Percentiles rank a stretch among this genome's conserved stretches.
phyloP scores from a whole-genome alignment of 2,113 vertebrate species.

The Miniopterus natalensis region DNA sequence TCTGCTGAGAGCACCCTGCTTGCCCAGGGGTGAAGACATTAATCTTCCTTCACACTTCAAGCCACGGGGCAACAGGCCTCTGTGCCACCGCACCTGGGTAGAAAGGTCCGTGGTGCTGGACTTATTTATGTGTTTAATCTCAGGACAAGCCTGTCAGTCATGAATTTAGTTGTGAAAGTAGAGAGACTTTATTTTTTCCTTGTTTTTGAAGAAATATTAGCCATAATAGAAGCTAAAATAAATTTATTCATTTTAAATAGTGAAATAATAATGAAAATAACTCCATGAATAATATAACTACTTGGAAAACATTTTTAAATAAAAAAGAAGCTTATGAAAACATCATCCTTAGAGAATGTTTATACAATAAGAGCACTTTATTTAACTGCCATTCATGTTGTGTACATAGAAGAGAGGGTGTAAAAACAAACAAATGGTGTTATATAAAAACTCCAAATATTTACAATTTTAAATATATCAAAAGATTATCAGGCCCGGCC shows the following conservation, averaged over 20 bases:
- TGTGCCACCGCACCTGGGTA: not conserved
- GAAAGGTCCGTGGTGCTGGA: not conserved
- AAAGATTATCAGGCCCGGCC: slow-evolving; percentile 28
- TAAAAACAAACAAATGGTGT: slow-evolving; percentile 72
- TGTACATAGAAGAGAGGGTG: slow-evolving; percentile 57
- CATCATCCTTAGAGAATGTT: slow-evolving; percentile 63
- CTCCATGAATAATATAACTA: slow-evolving; percentile 46
- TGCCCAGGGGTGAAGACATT: not conserved
- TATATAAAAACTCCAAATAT: slow-evolving; percentile 71
- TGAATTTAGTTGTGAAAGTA: slow-evolving; percentile 38
- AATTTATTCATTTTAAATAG: slow-evolving; percentile 48
- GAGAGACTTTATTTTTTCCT: not conserved
- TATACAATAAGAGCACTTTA: slow-evolving; percentile 62
- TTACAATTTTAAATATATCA: slow-evolving; percentile 70
- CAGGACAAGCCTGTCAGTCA: not conserved
- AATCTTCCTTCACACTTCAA: not conserved
- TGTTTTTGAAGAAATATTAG: slow-evolving; percentile 40
- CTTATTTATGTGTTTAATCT: not conserved
- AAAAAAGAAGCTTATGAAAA: slow-evolving; percentile 68
- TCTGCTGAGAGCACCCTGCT: not conserved
- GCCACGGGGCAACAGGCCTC: not conserved
- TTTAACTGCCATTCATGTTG: slow-evolving; percentile 62
- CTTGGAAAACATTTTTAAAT: slow-evolving; percentile 69
- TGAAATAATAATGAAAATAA: slow-evolving; percentile 53
- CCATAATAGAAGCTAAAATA: not conserved